Conservation (phyloP, 2,888 invertebrate genomes). For the Dicyrtoma fusca region DNA sequence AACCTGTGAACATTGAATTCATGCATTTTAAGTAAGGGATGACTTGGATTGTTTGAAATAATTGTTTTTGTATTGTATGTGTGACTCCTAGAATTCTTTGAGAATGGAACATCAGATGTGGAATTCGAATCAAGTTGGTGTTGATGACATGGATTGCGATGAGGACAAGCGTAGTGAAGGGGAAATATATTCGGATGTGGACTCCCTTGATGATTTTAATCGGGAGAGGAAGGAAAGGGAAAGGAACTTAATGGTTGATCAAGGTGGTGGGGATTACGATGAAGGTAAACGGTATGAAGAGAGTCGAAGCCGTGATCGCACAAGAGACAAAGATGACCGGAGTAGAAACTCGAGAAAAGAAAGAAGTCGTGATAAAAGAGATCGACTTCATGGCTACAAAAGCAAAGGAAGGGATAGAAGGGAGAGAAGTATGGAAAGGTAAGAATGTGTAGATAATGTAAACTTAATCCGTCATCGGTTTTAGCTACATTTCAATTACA, state of each 20-base stretch:
- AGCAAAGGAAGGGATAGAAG: slow-evolving; percentile 26
- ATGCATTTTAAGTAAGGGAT: too few relatives aligned
- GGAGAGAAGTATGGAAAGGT: slow-evolving; percentile 28
- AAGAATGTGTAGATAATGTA: too few relatives aligned
- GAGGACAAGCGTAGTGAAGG: slow-evolving; percentile 26
- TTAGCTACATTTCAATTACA: too few relatives aligned
- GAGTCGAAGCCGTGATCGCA: slow-evolving; percentile 1
- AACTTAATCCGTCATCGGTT: too few relatives aligned
- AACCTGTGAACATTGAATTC: too few relatives aligned
- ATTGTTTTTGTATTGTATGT: too few relatives aligned
- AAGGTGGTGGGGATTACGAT: background rate
- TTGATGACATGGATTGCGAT: slow-evolving; percentile 10
- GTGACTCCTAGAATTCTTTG: too few relatives aligned
- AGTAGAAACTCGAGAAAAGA: slow-evolving; percentile 22
- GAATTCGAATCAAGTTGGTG: background rate
- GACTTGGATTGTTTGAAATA: too few relatives aligned
- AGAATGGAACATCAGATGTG: slow-evolving; percentile 13
- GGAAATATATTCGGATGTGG: slow-evolving; percentile 28
- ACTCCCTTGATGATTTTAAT: slow-evolving; percentile 1
- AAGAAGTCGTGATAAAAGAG: slow-evolving; percentile 29
- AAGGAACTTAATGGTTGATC: background rate
- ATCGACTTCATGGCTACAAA: slow-evolving; percentile 18
- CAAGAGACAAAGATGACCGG: background rate
- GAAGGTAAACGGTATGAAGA: slow-evolving; percentile 8
- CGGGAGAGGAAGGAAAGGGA: background rate